Conservation (phyloP, 2,888 invertebrate genomes). For the Blastobasis adustella region DNA sequence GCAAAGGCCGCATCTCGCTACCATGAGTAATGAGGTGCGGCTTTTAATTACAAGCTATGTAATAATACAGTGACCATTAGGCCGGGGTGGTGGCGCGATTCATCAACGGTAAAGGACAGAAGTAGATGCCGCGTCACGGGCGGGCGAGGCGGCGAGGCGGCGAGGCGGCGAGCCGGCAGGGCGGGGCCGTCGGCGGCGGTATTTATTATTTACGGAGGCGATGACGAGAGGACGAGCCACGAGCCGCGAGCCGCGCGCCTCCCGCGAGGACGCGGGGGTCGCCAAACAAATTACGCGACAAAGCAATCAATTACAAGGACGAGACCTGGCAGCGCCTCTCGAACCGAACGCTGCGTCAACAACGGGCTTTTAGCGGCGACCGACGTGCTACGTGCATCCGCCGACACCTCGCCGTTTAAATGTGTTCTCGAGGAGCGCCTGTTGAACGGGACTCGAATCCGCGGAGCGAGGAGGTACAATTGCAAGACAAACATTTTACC, state of each 20-base stretch:
- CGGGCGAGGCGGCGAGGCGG: slow-evolving; percentile 9
- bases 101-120: slow-evolving; percentile 32
- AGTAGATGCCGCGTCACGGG: slow-evolving; percentile 44
- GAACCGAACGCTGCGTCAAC: slow-evolving; percentile 70
- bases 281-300: slow-evolving; percentile 74
- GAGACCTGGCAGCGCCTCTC: slow-evolving; percentile 59
- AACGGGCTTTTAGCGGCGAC: slow-evolving; percentile 67
- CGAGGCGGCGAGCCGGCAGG: slow-evolving; percentile 4
- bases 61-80: slow-evolving; percentile 15
- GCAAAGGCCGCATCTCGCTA: no score
- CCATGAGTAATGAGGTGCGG: neutral
- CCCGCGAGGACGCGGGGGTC: slow-evolving; percentile 40
- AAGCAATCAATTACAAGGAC: slow-evolving; percentile 74
- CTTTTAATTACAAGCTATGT: neutral
- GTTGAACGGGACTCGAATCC: slow-evolving; percentile 21
- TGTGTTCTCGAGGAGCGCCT: slow-evolving; percentile 42
- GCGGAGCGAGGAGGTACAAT: slow-evolving; percentile 23
- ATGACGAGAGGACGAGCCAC: slow-evolving; percentile 49
- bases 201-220: slow-evolving; percentile 66
- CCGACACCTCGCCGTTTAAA: slow-evolving; percentile 37
- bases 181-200: slow-evolving; percentile 22
- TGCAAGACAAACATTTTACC: slow-evolving; percentile 48
- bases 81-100: slow-evolving; percentile 23
- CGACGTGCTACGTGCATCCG: slow-evolving; percentile 51
- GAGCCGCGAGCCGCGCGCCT: slow-evolving; percentile 56